Base-by-base conservation (phyloP, 2,888 invertebrate genomes). In the Drosophila ustulata region DNA sequence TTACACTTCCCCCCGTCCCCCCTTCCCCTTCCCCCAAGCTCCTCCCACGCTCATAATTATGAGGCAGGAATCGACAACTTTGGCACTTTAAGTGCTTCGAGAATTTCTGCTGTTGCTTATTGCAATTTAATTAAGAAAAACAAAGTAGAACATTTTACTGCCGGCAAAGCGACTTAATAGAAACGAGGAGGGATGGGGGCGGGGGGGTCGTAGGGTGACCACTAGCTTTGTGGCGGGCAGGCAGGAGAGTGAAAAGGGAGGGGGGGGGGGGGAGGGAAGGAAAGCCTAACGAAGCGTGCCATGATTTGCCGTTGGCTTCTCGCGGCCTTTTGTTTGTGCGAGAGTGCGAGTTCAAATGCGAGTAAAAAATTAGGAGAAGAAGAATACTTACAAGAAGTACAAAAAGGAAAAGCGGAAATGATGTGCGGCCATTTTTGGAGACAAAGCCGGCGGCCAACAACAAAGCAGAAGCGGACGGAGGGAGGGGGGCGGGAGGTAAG, bases 81-180 rank as follows among this genome's bases (percentile, higher is more conserved):
- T 82, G 82, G 71, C 78, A 88, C 82, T 80, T 85, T 70, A 75
- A 82, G 88, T 82, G 86, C 88, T 84, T 84, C 83, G 9, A 34
- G 32, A 23, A 28, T 47, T 46, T 25, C 2, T 32, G 4, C 32
- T 53, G 50, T 47, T 78, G 67, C 59, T 69, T 74, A 82, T 71
- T 88, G 86, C 88, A 82, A 85, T 85, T 88, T 85, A 88, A 85
- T 85, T 85, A 85, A 86, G 79, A 71, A 82, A 79, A 79, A 80
- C 74, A 82, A 82, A 82, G 80, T 85, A 71, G 62, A 82, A 70
- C 66, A 67, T 79, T 84, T 68, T 67, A 65, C 67, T 45, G 73
- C 69, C 49, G 13, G 55, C 49, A 30, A 28, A 30, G 61, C 61
- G 61, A 43, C 65, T 55, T 55, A 64, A 56, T 65, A 57, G 64